Conservation (phyloP, 2,113 vertebrate genomes). For the Alligator sinensis region DNA sequence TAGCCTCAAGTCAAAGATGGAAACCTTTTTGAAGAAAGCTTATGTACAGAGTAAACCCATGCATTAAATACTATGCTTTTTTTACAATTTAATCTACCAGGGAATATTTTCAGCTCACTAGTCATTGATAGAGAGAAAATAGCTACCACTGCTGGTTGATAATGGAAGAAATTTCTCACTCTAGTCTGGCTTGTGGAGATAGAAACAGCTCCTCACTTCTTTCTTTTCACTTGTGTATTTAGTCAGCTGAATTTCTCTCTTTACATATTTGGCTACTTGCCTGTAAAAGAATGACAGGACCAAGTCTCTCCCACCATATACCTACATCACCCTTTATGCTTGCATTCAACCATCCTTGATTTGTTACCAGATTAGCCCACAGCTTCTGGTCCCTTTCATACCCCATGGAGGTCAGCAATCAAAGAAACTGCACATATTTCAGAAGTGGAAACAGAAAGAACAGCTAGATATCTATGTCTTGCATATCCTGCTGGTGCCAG, state of each 20-base stretch:
- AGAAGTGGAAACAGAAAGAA: not conserved
- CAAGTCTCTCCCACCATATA: rapidly evolving
- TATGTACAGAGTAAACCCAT: not conserved
- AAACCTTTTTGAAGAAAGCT: not conserved
- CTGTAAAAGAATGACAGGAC: not conserved
- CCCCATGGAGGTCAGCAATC: not conserved
- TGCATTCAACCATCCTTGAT: not conserved
- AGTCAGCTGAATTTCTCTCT: not conserved
- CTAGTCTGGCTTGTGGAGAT: not conserved
- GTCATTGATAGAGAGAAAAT: not conserved
- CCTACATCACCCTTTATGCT: not conserved
- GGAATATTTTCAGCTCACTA: not conserved
- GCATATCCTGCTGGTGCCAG: not conserved
- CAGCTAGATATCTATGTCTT: not conserved
- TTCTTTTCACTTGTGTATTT: not conserved
- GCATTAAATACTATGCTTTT: not conserved
- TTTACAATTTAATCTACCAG: not conserved
- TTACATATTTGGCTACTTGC: not conserved
- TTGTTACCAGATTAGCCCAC: not conserved
- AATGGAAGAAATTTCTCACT: not conserved
- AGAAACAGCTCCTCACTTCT: not conserved
- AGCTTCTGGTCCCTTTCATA: not conserved
- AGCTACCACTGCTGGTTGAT: not conserved
- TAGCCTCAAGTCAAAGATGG: not conserved
- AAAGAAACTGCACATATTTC: not conserved